Conservation (phyloP, 2,888 invertebrate species). For the Tortrix viridana region DNA sequence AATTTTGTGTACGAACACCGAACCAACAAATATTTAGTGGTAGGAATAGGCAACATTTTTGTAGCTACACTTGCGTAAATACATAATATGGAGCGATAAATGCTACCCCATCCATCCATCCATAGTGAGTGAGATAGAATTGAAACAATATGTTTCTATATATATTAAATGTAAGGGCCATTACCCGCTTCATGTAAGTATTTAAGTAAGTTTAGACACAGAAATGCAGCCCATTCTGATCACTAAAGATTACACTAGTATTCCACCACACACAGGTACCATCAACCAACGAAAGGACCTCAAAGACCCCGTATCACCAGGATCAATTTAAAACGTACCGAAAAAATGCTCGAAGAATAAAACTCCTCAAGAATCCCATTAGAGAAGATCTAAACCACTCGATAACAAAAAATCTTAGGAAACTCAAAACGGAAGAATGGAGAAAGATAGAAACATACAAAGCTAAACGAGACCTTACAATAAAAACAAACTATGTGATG, state of each 20-base stretch:
- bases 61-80: too few relatives aligned
- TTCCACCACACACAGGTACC: not conserved
- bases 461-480: too few relatives aligned
- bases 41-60: not conserved
- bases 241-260: not conserved
- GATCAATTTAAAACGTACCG: not conserved
- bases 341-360: not conserved
- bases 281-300: not conserved
- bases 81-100: too few relatives aligned
- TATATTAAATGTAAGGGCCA: too few relatives aligned
- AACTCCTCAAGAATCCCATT: not conserved
- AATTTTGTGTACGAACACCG: not conserved
- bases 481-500: not conserved
- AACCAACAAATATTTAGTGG: not conserved
- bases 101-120: too few relatives aligned
- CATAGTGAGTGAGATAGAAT: too few relatives aligned
- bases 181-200: too few relatives aligned
- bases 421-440: not conserved
- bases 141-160: too few relatives aligned
- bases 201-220: too few relatives aligned
- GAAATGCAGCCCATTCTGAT: too few relatives aligned
- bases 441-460: too few relatives aligned
- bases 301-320: not conserved
- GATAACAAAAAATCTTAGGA: not conserved
- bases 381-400: not conserved